Conservation (phyloP, 2,888 invertebrate genomes). For the Drosophila prolongata region DNA sequence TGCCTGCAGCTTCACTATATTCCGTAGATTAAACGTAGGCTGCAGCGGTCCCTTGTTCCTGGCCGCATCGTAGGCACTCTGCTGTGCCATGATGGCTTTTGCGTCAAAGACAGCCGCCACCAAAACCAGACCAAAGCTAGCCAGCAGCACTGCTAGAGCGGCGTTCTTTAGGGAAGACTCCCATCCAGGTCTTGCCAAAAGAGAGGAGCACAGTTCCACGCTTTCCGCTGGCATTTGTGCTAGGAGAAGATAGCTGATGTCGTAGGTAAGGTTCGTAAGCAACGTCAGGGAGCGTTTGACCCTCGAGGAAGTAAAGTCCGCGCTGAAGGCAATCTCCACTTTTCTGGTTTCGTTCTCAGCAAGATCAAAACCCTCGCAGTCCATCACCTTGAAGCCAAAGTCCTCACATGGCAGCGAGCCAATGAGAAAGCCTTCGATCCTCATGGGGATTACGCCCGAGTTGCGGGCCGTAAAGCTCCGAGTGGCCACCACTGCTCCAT, state of each 20-base stretch:
- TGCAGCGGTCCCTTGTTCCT: constrained; percentile 86
- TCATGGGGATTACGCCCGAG: constrained; percentile 95
- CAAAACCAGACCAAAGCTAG: constrained; percentile 88
- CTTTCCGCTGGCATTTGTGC: constrained; percentile 87
- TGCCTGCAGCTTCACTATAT: constrained; percentile 74
- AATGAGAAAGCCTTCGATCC: constrained; percentile 88
- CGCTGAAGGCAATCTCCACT: constrained; percentile 94
- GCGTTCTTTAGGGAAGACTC: constrained; percentile 89
- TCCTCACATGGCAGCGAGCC: constrained; percentile 90
- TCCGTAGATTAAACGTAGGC: constrained; percentile 87
- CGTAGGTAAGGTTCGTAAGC: constrained; percentile 87
- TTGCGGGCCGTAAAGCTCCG: constrained; percentile 94
- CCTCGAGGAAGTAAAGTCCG: constrained; percentile 93
- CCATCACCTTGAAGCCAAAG: constrained; percentile 91
- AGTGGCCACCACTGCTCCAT: constrained; percentile 87
- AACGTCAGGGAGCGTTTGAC: constrained; percentile 88
- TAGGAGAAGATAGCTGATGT: constrained; percentile 89
- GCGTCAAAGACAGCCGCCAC: constrained; percentile 90
- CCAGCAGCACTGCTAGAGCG: constrained; percentile 86
- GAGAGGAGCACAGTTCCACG: constrained; percentile 88
- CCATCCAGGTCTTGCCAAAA: constrained; percentile 91
- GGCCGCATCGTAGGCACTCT: constrained; percentile 83
- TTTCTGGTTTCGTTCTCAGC: constrained; percentile 90
- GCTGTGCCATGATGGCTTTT: constrained; percentile 87
- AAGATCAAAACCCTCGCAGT: constrained; percentile 90